Evolutionary conservation across 1,140 invertebrate genomes (phyloP).

Genomic region (Anastatus disparis): DNA sequence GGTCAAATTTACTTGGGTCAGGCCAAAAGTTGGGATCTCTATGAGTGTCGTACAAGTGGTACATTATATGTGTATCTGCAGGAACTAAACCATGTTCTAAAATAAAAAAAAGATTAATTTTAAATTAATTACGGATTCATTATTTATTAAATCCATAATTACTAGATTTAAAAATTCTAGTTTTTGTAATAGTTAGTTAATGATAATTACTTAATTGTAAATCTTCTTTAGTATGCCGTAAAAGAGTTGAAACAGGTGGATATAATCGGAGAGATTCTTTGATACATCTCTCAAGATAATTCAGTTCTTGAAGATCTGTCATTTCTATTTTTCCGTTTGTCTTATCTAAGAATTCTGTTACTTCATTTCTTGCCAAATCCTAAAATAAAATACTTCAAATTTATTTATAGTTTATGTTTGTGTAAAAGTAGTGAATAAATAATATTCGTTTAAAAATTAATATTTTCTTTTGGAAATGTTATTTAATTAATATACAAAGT

Average conservation of each 20-base stretch:
- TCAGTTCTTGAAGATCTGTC: constrained; percentile 37
- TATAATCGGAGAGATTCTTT: constrained; percentile 72
- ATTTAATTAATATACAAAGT: neutral
- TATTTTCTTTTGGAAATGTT: neutral
- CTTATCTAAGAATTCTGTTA: constrained; percentile 35
- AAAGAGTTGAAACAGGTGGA: constrained; percentile 70
- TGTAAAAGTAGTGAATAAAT: no score
- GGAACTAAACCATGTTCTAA: constrained; percentile 26
- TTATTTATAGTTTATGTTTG: neutral
- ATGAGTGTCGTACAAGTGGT: constrained; percentile 72
- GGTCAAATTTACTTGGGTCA: constrained; percentile 78
- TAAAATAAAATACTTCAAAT: neutral
- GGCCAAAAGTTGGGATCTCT: constrained; percentile 74
- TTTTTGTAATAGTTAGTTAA: no score
- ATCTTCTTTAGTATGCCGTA: constrained; percentile 64
- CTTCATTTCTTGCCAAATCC: constrained; percentile 40
- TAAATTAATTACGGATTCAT: neutral
- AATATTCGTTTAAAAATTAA: no score
- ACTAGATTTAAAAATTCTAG: no score
- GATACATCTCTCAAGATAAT: constrained; percentile 71
- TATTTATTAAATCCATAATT: no score
- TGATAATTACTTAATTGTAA: constrained; percentile 49
- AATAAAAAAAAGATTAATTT: neutral
- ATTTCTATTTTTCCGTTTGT: constrained; percentile 34
- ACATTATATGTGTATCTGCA: constrained; percentile 52